phyloP scores from a whole-genome alignment of 2,797 vertebrate genomes.

The Potorous gilbertii region DNA sequence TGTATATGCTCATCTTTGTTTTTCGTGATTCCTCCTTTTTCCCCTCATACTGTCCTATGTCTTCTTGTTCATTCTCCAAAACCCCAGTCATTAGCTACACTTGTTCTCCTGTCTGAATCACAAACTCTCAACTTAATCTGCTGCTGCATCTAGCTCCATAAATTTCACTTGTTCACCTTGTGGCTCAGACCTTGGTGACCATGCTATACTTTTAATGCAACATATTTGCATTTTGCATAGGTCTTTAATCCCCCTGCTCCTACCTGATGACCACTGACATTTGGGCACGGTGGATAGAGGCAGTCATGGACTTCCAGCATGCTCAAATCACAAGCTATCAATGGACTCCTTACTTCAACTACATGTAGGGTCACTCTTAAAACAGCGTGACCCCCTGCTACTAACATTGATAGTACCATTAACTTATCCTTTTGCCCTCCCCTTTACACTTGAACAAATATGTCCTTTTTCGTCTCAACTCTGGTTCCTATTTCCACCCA shows the following conservation, averaged over 20 bases:
- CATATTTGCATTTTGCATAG: neutral
- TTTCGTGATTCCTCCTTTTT: neutral
- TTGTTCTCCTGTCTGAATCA: neutral
- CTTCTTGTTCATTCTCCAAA: neutral
- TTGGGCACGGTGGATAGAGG: neutral
- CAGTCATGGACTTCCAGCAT: neutral
- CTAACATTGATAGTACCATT: neutral
- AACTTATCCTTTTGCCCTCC: neutral
- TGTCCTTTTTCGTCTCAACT: neutral
- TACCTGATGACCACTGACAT: neutral
- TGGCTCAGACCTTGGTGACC: neutral
- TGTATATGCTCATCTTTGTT: neutral
- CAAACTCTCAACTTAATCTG: neutral
- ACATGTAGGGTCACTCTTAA: neutral
- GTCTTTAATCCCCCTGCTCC: neutral
- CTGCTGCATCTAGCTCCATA: neutral
- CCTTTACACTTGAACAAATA: neutral
- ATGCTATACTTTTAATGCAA: neutral
- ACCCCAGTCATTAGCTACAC: neutral
- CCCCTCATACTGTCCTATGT: neutral
- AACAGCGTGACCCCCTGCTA: neutral
- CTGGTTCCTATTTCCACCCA: conserved; percentile 29
- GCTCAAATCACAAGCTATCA: conserved; percentile 9
- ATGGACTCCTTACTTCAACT: neutral
- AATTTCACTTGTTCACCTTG: neutral